phyloP scores from a whole-genome alignment of 1,140 invertebrate genomes.

The Lordiphosa mommai region DNA sequence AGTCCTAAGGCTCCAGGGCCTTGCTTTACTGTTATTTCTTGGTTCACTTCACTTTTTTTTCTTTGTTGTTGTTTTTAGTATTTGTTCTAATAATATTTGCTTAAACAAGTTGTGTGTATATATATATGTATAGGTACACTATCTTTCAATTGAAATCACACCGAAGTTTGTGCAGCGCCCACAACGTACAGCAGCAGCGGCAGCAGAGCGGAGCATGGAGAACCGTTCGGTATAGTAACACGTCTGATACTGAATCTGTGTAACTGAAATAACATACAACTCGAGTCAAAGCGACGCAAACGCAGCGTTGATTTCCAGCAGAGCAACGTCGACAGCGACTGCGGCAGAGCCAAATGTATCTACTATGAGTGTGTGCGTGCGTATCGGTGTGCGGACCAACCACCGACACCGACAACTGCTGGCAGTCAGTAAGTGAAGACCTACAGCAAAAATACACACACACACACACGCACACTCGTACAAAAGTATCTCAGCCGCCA shows the following conservation, averaged over 20 bases:
- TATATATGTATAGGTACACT: not conserved
- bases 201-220: constrained; percentile 46
- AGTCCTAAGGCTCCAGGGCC: constrained; percentile 6
- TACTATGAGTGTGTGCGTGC: constrained; percentile 16
- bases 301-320: constrained; percentile 18
- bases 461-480: constrained; percentile 15
- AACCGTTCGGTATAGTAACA: constrained; percentile 79
- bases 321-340: constrained; percentile 18
- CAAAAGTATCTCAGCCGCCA: constrained; percentile 41
- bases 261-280: constrained; percentile 79
- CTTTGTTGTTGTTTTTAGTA: constrained; percentile 33
- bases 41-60: constrained; percentile 5
- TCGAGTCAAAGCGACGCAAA: constrained; percentile 58
- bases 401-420: constrained; percentile 49
- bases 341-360: constrained; percentile 23
- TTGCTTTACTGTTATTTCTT: constrained; percentile 8
- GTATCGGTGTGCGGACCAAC: constrained; percentile 49
- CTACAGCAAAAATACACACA: constrained; percentile 32
- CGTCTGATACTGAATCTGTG: constrained; percentile 80
- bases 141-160: constrained; percentile 24
- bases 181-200: constrained; percentile 6
- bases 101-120: constrained; percentile 53
- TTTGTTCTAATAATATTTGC: constrained; percentile 69
- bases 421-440: constrained; percentile 74
- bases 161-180: constrained; percentile 4